Conservation (phyloP, 1,140 invertebrate genomes). For the Bombus haemorrhoidalis region DNA sequence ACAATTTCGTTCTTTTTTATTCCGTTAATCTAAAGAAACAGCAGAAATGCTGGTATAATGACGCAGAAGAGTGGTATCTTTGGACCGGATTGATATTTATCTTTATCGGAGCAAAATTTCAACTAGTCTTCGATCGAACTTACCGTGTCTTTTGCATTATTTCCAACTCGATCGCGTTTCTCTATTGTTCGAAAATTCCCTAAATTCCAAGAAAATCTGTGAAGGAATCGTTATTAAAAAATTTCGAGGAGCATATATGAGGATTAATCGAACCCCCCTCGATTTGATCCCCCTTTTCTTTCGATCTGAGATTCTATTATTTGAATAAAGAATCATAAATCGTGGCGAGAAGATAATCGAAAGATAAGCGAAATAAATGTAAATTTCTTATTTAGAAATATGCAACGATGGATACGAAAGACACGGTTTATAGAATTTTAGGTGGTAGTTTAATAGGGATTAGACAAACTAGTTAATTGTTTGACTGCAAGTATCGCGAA, state of each 20-base stretch:
- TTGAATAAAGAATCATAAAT: too few species aligned
- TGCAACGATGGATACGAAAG: neutral
- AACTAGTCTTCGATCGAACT: neutral
- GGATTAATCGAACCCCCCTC: too few species aligned
- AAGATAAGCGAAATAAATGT: too few species aligned
- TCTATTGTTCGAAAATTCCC: too few species aligned
- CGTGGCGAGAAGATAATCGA: too few species aligned
- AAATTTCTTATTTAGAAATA: too few species aligned
- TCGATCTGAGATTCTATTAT: too few species aligned
- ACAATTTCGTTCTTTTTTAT: neutral
- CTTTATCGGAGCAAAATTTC: neutral
- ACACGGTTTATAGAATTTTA: neutral
- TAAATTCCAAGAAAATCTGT: too few species aligned
- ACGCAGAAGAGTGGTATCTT: neutral
- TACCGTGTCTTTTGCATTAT: neutral
- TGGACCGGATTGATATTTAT: neutral
- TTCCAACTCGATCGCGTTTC: neutral
- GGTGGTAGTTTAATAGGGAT: neutral
- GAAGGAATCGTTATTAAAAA: too few species aligned
- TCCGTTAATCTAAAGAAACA: neutral
- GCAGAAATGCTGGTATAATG: neutral
- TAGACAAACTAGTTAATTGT: neutral
- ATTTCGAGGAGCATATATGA: too few species aligned
- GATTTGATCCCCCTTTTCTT: too few species aligned
- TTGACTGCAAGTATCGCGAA: neutral